Conservation (phyloP, 2,113 vertebrate species). For the Micromys minutus region DNA sequence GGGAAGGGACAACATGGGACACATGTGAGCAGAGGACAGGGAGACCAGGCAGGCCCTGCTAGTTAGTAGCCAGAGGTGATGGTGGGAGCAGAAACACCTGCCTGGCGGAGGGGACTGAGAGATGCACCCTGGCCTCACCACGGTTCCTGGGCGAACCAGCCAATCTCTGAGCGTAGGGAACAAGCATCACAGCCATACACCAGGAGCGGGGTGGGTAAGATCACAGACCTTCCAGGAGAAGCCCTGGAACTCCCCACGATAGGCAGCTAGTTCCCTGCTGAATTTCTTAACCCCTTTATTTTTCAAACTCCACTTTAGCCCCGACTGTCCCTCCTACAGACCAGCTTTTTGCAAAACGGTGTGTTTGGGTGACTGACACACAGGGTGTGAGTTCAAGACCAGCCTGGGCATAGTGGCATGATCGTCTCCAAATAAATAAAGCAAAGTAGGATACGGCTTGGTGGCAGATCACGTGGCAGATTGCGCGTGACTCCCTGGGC, state of each 20-base stretch:
- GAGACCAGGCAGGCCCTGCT: too few species aligned
- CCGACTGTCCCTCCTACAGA: not conserved
- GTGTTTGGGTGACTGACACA: not conserved
- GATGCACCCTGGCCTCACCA: not conserved
- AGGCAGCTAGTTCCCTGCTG: not conserved
- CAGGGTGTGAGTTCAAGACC: not conserved
- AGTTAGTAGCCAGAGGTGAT: too few species aligned
- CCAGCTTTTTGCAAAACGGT: not conserved
- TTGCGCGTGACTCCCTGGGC: too few species aligned
- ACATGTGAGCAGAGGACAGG: not conserved
- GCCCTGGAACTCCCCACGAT: accelerated
- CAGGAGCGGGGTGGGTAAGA: not conserved
- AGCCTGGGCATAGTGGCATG: not conserved
- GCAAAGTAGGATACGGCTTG: not conserved
- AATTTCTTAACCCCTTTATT: not conserved
- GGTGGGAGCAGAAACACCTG: not conserved
- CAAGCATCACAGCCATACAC: not conserved
- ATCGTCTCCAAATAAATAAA: not conserved
- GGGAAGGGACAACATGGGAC: too few species aligned
- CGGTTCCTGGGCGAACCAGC: not conserved
- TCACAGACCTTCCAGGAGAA: not conserved
- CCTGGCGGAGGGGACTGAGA: not conserved
- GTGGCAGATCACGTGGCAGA: not conserved
- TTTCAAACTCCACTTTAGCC: not conserved
- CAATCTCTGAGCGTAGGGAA: not conserved